Evolutionary conservation across 2,888 invertebrate genomes (phyloP), one percentile per base, ranked within the genome.

Genomic region (Hirtodrosophila alboralis): DNA sequence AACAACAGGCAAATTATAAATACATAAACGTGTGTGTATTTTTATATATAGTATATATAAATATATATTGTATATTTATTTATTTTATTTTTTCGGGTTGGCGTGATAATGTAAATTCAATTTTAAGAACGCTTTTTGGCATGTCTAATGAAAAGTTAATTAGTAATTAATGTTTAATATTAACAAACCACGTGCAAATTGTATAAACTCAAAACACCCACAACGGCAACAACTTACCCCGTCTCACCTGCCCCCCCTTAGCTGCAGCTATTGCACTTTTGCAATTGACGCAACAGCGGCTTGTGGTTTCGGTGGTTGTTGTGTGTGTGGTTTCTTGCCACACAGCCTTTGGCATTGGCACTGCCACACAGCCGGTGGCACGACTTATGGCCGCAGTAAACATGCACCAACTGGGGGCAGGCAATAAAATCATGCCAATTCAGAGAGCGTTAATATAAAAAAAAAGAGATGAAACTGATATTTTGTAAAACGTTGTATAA

Each of bases 101-200:
- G 12, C 30, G 23, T 14, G 34, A 43, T 43, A 37, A 51, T 49
- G 53, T 56, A 52, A 68, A 72, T 66, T 26, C 33, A 63, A 62
- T 66, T 57, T 59, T 36, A 63, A 68, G 63, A 65, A 47, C 41
- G 21, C 43, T 58, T 40, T 44, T 54, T 34, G 49, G 47, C 61
- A 59, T 60, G 63, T 78, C 78, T 78, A 78, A 81, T 74, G 76
- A 59, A 75, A 76, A 76, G 49, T 75, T 78, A 78, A 81, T 79
- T 75, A 78, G 75, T 38, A 43, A 59, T 36, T 40, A 30, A 30
- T 14, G 9, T 43, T 14, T 33, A 48, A 14, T 13, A 33, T 7
- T 7, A 13, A 7, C 18, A n/a, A 37, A 62, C 75, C 78, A 77
- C 70, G 75, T 73, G 70, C 59, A 61, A 53, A 67, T 52, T 60